These are phyloP conservation scores for Siniperca undulata DNA, from an alignment of 2,797 vertebrate genomes.

Conservation along the genomic window DNA sequence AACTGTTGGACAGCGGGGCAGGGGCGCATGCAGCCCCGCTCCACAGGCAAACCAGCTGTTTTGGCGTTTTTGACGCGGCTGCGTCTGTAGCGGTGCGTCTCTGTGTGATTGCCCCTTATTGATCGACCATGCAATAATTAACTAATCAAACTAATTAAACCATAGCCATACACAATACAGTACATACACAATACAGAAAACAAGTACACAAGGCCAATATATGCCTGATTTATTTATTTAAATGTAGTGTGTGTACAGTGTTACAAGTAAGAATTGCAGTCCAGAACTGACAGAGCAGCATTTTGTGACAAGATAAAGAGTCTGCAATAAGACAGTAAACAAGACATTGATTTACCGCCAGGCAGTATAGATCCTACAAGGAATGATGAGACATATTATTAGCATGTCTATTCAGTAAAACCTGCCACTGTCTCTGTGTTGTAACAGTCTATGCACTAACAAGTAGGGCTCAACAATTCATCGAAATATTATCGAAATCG, in stretches of 20 bases:
- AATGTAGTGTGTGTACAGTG: too few species aligned
- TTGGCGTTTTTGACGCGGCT: too few species aligned
- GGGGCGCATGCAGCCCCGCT: too few species aligned
- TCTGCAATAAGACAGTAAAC: conserved; percentile 58
- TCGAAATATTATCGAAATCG: too few species aligned
- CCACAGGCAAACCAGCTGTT: too few species aligned
- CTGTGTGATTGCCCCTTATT: background rate
- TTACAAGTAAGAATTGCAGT: conserved; percentile 5
- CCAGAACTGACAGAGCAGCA: conserved; percentile 54
- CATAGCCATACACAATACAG: too few species aligned
- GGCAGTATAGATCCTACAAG: conserved; percentile 48
- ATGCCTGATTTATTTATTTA: too few species aligned
- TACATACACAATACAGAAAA: too few species aligned
- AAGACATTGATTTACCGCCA: conserved; percentile 68
- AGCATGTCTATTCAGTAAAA: conserved; percentile 58
- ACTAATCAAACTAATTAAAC: too few species aligned
- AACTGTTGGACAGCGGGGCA: too few species aligned
- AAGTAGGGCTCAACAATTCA: background rate
- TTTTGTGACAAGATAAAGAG: conserved; percentile 56
- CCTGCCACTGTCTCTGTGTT: conserved; percentile 30
- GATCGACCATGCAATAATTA: background rate
- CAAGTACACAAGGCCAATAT: too few species aligned
- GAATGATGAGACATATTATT: conserved; percentile 47
- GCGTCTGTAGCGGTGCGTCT: too few species aligned
- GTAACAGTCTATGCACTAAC: conserved; percentile 22